Conservation (phyloP, 2,113 vertebrate species). For the Rhinogobius similis region DNA sequence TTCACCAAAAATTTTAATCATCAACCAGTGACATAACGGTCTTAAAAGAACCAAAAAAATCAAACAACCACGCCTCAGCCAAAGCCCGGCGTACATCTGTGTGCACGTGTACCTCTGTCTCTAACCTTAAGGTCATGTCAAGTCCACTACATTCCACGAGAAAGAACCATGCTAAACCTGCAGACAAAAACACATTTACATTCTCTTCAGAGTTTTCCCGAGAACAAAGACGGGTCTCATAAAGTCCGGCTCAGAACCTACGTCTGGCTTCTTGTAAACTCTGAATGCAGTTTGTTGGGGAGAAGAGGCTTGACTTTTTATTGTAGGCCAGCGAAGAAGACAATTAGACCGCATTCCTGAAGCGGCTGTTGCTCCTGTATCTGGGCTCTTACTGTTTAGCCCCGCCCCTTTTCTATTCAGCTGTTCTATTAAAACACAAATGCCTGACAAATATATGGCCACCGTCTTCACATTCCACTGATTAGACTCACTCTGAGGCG, state of each 20-base stretch:
- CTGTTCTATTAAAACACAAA: conserved; percentile 34
- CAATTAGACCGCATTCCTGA: conserved; percentile 76
- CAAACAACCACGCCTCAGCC: conserved; percentile 13
- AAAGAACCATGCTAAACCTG: conserved; percentile 25
- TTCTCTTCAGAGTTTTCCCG: conserved; percentile 19
- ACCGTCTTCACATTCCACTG: conserved; percentile 15
- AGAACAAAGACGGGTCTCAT: conserved; percentile 47
- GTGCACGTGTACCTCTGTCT: conserved; percentile 25
- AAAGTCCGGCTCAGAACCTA: conserved; percentile 47
- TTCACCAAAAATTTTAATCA: too few relatives aligned
- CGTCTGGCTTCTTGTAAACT: conserved; percentile 49
- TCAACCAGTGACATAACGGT: too few relatives aligned
- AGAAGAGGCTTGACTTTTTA: conserved; percentile 65
- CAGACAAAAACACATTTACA: conserved; percentile 48
- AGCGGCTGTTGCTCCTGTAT: conserved; percentile 67
- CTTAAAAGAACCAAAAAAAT: too few relatives aligned
- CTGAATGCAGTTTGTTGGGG: conserved; percentile 48
- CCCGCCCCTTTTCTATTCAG: conserved; percentile 43
- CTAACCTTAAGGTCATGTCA: conserved; percentile 51
- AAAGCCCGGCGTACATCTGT: conserved; percentile 21
- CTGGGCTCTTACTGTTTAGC: conserved; percentile 58
- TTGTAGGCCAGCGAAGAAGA: conserved; percentile 63
- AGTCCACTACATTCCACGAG: conserved; percentile 58
- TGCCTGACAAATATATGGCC: conserved; percentile 12
- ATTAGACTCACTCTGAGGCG: background rate